These are phyloP conservation scores for Poeciliopsis retropinna DNA, from an alignment of 2,113 vertebrate species.

Conservation along the genomic window DNA sequence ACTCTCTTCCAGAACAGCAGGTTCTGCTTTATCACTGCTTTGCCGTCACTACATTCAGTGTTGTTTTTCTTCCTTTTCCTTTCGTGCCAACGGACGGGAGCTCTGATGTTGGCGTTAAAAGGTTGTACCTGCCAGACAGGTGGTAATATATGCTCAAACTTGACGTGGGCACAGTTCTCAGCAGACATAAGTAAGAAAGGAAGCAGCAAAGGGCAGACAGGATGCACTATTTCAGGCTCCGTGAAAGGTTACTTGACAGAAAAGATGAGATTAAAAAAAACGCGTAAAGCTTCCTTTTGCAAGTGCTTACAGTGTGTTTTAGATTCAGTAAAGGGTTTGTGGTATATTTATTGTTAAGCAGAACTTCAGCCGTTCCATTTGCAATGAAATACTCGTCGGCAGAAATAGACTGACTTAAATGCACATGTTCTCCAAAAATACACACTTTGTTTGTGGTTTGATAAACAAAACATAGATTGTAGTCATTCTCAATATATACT, in stretches of 20 bases:
- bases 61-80: not conserved
- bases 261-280: not conserved
- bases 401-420: not conserved
- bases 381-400: not conserved
- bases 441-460: not conserved
- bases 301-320: not conserved
- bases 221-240: slow-evolving; percentile 22
- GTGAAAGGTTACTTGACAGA: slow-evolving; percentile 1
- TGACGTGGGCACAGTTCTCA: slow-evolving; percentile 18
- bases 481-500: too few species aligned
- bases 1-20: slow-evolving; percentile 33
- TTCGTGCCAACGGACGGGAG: not conserved
- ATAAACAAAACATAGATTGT: too few species aligned
- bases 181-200: slow-evolving; percentile 25
- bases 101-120: slow-evolving; percentile 26
- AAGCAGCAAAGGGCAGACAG: slow-evolving; percentile 22
- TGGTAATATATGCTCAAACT: slow-evolving; percentile 19
- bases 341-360: slow-evolving; percentile 26
- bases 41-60: slow-evolving; percentile 9
- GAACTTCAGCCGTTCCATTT: slow-evolving; percentile 23
- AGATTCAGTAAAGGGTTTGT: slow-evolving; percentile 22
- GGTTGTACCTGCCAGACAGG: slow-evolving; percentile 16
- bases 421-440: not conserved
- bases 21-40: slow-evolving; percentile 15
- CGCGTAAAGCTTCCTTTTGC: not conserved